Percentiles rank a stretch among this genome's conserved stretches.
phyloP scores from a whole-genome alignment of 2,888 invertebrate genomes.

The Orthonevra nobilis region DNA sequence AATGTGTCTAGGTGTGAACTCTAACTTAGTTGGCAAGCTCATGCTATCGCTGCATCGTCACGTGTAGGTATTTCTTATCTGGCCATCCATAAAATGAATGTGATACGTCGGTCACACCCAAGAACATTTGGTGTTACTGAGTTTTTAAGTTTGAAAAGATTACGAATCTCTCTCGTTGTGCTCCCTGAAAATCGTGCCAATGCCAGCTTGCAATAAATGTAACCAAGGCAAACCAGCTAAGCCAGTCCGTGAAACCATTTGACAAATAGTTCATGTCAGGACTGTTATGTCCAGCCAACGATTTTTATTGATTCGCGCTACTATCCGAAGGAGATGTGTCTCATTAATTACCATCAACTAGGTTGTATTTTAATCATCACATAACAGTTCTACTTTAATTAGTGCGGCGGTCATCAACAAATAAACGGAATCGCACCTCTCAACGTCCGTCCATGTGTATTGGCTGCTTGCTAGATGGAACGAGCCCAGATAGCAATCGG shows the following conservation, averaged over 20 bases:
- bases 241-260: conserved; percentile 18
- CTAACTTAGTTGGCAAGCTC: no score
- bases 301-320: conserved; percentile 47
- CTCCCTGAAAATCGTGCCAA: no score
- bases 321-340: conserved; percentile 28
- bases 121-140: no score
- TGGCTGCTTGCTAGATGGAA: conserved; percentile 28
- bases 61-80: no score
- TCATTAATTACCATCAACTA: conserved; percentile 55
- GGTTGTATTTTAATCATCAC: conserved; percentile 44
- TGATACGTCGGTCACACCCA: no score
- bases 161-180: no score
- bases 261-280: conserved; percentile 43
- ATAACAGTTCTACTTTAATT: conserved; percentile 64
- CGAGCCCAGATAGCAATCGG: conserved; percentile 39
- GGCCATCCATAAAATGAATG: no score
- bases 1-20: no score
- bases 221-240: conserved; percentile 5
- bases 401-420: conserved; percentile 48
- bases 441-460: conserved; percentile 35
- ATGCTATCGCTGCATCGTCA: no score
- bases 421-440: conserved; percentile 62
- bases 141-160: no score
- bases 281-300: conserved; percentile 30
- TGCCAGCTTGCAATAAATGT: no score